These are phyloP conservation scores for Augochlora pura DNA, from an alignment of 1,140 invertebrate species.

Conservation along the genomic window DNA sequence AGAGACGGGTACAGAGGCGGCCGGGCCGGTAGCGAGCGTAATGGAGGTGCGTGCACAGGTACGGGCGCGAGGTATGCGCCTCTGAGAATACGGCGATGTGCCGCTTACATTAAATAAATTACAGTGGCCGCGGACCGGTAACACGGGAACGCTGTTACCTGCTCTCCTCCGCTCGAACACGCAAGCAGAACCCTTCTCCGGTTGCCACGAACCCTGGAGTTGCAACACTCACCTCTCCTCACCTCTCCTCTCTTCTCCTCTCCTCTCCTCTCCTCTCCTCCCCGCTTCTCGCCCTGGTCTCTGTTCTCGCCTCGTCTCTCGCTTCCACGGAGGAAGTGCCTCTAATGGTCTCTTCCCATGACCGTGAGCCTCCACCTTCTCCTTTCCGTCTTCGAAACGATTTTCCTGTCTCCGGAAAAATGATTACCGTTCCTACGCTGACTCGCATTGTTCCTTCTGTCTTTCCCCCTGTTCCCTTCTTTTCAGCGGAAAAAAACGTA, in stretches of 20 bases:
- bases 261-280: conserved; percentile 42
- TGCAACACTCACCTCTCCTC: conserved; percentile 58
- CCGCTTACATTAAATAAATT: conserved; percentile 72
- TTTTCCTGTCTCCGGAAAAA: conserved; percentile 44
- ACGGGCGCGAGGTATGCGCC: conserved; percentile 1
- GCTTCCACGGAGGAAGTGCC: background rate
- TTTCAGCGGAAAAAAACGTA: too few relatives aligned
- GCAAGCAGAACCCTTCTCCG: conserved; percentile 9
- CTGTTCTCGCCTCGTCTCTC: conserved; percentile 31
- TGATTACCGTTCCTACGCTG: conserved; percentile 31
- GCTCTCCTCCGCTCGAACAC: conserved; percentile 42
- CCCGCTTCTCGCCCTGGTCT: conserved; percentile 60
- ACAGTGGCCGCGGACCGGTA: conserved; percentile 71
- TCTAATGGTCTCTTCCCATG: conserved; percentile 60
- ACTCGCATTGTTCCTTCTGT: conserved; percentile 15
- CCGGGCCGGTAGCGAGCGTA: background rate
- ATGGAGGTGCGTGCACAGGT: background rate
- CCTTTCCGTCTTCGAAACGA: background rate
- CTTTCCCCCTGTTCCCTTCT: background rate
- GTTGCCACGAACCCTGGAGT: conserved; percentile 48
- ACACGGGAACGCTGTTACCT: conserved; percentile 74
- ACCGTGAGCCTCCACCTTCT: conserved; percentile 58
- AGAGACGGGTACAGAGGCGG: too few relatives aligned
- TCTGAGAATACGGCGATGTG: conserved; percentile 37
- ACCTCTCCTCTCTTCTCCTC: conserved; percentile 51